Evolutionary conservation across 2,113 vertebrate species (phyloP), one percentile per base, ranked within the genome.

Genomic region (rabbit (Oryctolagus cuniculus)): DNA sequence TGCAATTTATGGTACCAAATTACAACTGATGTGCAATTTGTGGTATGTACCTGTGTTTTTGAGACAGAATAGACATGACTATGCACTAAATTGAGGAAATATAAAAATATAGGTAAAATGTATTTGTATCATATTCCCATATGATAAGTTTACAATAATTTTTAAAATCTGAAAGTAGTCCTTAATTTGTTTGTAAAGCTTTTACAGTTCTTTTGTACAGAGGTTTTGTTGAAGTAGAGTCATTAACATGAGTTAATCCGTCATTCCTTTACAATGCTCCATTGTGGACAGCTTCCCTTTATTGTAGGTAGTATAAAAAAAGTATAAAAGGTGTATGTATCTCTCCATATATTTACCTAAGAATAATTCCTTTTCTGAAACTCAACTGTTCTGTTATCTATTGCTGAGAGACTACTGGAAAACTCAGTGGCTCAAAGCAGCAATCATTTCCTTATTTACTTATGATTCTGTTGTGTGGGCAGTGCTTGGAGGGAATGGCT

Each of bases 391-490:
- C 90, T 80, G 8, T 78, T 75, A 90, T 84, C 51, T 67, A 38
- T 95, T 95, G 55, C 36, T 96, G 38, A 94, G 36, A 96, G 94
- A 96, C 70, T 85, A 88, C 9, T 17, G n/a, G n/a, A 29, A 95
- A 94, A 96, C 9, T n/a, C 58, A 75, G 9, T 55, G 67, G 34
- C 36, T 94, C 31, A 82, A 80, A 88, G 69, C 34, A 93, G 16
- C 8, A 64, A 73, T 38, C 17, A 64, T 44, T 94, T 94, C 79
- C 73, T 86, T 74, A 82, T 53, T 44, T 92, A 36, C 51, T 90
- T 22, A 44, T 31, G 25, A 96, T 91, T 92, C 82, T 93, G 34
- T 16, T 61, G 22, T 74, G 27, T 34, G 58, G 69, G 72, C 77
- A 78, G 70, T 81, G 13, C 34, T 87, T 87, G 66, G 69, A n/a